Conservation (phyloP, 2,888 invertebrate genomes). For the Rhyacophila evoluta region DNA sequence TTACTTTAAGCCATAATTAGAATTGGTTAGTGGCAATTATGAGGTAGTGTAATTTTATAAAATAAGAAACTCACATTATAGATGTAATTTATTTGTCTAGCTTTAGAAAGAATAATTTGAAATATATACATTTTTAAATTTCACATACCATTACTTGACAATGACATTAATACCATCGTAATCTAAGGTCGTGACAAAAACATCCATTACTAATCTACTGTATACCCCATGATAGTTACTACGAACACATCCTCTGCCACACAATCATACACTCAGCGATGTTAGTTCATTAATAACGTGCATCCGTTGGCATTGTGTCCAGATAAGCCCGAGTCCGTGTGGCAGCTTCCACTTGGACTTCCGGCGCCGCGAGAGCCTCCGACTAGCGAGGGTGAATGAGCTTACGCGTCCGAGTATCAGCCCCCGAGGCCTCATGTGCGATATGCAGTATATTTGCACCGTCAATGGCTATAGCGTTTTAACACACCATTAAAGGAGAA, state of each 20-base stretch:
- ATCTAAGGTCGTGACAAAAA: not conserved
- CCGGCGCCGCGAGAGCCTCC: slow-evolving; percentile 37
- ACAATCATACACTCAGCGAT: slow-evolving; percentile 43
- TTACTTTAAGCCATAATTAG: no score
- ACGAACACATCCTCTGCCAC: not conserved
- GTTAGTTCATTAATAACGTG: slow-evolving; percentile 53
- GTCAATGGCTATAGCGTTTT: not conserved
- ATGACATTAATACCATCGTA: not conserved
- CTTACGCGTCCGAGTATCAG: not conserved
- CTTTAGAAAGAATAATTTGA: no score
- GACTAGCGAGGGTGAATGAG: slow-evolving; percentile 11
- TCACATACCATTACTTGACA: not conserved
- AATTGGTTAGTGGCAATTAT: no score
- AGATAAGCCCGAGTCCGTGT: slow-evolving; percentile 50
- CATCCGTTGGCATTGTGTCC: slow-evolving; percentile 48
- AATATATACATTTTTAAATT: no score
- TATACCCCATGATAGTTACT: no score
- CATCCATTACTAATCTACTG: not conserved
- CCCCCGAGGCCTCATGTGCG: not conserved
- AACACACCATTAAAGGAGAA: not conserved
- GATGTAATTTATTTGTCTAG: no score
- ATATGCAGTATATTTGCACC: not conserved
- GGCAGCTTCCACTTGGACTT: slow-evolving; percentile 35
- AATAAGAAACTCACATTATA: no score
- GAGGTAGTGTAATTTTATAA: no score